These are phyloP conservation scores for Psammodynastes pulverulentus DNA, from an alignment of 2,113 vertebrate genomes.

Conservation along the genomic window DNA sequence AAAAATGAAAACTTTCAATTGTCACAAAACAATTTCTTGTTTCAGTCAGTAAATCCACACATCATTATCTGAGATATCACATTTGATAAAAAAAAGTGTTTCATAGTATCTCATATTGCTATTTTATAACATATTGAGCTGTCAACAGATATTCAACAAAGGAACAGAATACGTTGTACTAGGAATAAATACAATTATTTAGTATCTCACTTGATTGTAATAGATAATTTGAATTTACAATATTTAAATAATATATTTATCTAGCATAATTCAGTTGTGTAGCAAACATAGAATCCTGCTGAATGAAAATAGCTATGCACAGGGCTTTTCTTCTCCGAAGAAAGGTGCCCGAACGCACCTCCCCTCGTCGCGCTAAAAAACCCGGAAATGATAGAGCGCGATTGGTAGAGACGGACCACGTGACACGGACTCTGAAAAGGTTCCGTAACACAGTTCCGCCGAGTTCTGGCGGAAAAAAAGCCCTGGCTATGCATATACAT, in stretches of 20 bases:
- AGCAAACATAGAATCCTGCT: background rate
- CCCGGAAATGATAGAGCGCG: too few species aligned
- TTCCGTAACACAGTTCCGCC: too few species aligned
- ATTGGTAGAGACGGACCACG: too few species aligned
- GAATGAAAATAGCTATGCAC: background rate
- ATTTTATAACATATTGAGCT: conserved; percentile 14
- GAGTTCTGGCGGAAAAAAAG: too few species aligned
- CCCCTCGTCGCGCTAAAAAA: too few species aligned
- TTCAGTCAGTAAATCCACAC: background rate
- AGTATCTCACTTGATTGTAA: background rate
- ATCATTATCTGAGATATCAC: background rate
- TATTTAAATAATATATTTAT: conserved; percentile 1
- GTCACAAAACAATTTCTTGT: background rate
- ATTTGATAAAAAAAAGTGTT: background rate
- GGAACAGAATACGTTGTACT: background rate
- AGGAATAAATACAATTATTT: conserved; percentile 20
- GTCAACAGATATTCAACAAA: conserved; percentile 3
- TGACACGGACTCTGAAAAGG: too few species aligned
- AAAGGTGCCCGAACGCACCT: too few species aligned
- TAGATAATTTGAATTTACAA: conserved; percentile 12
- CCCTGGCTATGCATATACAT: background rate
- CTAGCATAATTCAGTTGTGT: background rate
- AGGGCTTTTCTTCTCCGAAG: too few species aligned
- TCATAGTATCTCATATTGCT: background rate
- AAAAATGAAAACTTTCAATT: background rate